phyloP scores from a whole-genome alignment of 37 sponge, comb jelly and placozoan genomes.

The Theonella swinhoei region DNA sequence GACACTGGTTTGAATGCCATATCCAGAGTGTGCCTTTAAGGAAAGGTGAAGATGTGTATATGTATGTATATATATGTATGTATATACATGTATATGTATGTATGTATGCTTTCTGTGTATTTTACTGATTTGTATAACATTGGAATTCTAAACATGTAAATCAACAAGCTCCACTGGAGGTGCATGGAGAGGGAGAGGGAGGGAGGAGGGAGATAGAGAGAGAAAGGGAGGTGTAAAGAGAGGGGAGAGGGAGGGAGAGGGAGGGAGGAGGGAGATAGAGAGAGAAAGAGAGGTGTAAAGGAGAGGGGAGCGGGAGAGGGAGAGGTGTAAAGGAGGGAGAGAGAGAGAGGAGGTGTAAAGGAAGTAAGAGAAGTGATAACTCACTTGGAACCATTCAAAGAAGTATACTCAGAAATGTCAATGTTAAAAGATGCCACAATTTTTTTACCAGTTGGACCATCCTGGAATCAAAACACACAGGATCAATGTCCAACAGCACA shows the following conservation, averaged over 20 bases:
- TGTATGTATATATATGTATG: background rate
- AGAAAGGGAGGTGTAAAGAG: background rate
- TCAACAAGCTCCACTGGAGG: too few relatives aligned
- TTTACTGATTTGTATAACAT: background rate
- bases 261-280: background rate
- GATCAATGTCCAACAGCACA: too few relatives aligned
- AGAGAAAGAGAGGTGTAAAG: too few relatives aligned
- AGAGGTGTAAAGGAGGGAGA: background rate
- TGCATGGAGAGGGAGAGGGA: too few relatives aligned
- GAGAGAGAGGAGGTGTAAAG: too few relatives aligned
- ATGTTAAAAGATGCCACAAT: conserved; percentile 74
- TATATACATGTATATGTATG: background rate
- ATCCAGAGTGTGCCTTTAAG: conserved; percentile 62
- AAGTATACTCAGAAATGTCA: conserved; percentile 71
- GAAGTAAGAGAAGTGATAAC: too few relatives aligned
- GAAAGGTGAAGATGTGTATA: background rate
- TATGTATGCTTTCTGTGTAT: background rate
- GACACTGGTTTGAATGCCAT: conserved; percentile 77
- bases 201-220: too few relatives aligned
- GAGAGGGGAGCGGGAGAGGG: background rate
- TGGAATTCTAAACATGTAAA: too few relatives aligned
- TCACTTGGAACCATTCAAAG: background rate
- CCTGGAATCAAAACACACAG: too few relatives aligned
- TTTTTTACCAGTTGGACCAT: conserved; percentile 74
- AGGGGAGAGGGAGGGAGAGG: background rate